Percentiles rank a stretch among this genome's conserved stretches.
These are phyloP conservation scores for Neoascia interrupta DNA, from an alignment of 2,888 invertebrate genomes.

Conservation along the genomic window DNA sequence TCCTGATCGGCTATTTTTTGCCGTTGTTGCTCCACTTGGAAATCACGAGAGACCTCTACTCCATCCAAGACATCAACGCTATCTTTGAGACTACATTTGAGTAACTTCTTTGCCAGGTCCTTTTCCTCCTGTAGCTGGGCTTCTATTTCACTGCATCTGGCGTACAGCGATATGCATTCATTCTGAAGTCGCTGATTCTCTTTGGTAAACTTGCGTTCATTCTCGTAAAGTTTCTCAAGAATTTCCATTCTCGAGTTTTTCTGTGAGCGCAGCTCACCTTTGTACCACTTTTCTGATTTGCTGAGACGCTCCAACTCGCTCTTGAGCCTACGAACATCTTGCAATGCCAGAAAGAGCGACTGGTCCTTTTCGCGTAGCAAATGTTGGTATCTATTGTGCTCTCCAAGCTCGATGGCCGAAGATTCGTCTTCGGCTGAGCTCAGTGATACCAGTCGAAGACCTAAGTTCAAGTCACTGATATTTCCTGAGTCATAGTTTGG, in stretches of 20 bases:
- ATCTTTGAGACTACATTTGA: constrained; percentile 5
- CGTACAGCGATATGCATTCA: constrained; percentile 74
- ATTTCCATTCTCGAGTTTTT: constrained; percentile 76
- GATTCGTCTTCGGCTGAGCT: constrained; percentile 59
- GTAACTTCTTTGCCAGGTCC: constrained; percentile 29
- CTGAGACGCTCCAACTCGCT: constrained; percentile 76
- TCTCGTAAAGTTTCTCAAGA: constrained; percentile 76
- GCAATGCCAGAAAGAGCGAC: constrained; percentile 72
- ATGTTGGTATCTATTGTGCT: constrained; percentile 34
- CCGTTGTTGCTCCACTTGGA: constrained; percentile 74
- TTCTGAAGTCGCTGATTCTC: constrained; percentile 77
- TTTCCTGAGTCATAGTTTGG: constrained; percentile 69
- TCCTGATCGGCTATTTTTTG: constrained; percentile 74
- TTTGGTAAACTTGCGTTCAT: constrained; percentile 77
- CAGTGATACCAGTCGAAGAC: constrained; percentile 21
- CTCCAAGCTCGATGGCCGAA: constrained; percentile 4
- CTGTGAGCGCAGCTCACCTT: constrained; percentile 75
- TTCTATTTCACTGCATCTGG: constrained; percentile 74
- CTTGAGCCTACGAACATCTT: constrained; percentile 74
- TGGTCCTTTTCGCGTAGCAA: constrained; percentile 70
- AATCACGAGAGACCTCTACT: constrained; percentile 61
- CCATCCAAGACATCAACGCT: not conserved
- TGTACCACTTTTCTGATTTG: constrained; percentile 79
- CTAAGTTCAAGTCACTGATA: constrained; percentile 51
- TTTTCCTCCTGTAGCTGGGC: constrained; percentile 70